Evolutionary conservation across 2,888 invertebrate species (phyloP).

Genomic region (Drosophila putrida): DNA sequence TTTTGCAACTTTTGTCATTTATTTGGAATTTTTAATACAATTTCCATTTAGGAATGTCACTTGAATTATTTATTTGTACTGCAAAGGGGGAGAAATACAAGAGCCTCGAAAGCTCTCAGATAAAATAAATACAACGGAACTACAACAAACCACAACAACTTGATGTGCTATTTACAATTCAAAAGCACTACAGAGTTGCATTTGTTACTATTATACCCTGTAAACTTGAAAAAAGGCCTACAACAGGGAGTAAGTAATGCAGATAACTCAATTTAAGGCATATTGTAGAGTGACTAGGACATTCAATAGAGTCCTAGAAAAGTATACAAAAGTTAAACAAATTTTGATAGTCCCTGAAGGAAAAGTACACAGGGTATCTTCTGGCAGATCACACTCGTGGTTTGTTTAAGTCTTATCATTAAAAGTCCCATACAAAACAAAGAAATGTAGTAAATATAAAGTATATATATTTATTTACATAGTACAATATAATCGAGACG

Average conservation of each 20-base stretch:
- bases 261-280: no score
- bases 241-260: no score
- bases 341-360: no score
- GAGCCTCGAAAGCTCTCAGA: slow-evolving; percentile 2
- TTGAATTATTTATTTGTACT: slow-evolving; percentile 2
- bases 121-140: background rate
- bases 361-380: background rate
- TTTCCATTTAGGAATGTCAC: background rate
- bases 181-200: background rate
- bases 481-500: background rate
- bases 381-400: background rate
- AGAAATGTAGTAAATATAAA: background rate
- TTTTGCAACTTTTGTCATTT: background rate
- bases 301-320: no score
- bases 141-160: slow-evolving; percentile 6
- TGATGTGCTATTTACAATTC: slow-evolving; percentile 6
- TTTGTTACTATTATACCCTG: background rate
- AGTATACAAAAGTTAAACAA: no score
- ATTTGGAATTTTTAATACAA: background rate
- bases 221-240: background rate
- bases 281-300: no score
- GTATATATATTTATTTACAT: background rate
- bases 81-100: background rate
- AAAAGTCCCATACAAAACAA: background rate
- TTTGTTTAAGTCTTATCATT: background rate